Conservation (phyloP, 2,113 vertebrate genomes). For the Tetrax tetrax region DNA sequence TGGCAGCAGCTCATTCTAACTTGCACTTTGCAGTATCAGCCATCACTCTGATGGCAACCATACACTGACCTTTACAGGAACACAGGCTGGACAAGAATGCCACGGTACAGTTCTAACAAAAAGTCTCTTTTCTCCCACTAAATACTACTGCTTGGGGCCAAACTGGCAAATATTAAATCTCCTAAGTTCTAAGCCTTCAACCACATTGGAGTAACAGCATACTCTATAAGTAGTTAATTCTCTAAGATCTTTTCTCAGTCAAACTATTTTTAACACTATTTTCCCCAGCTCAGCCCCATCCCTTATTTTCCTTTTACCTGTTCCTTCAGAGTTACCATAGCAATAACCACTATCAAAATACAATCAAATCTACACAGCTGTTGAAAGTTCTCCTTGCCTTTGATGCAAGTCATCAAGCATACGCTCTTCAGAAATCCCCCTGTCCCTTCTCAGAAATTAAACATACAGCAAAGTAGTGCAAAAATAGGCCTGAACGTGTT, state of each 20-base stretch:
- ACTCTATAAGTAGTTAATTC: constrained; percentile 8
- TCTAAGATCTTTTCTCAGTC: not conserved
- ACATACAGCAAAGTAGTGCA: not conserved
- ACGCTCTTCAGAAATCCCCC: not conserved
- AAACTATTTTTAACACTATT: constrained; percentile 17
- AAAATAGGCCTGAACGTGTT: not conserved
- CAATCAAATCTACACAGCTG: not conserved
- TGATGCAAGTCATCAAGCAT: not conserved
- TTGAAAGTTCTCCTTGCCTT: not conserved
- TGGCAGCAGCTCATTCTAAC: not conserved
- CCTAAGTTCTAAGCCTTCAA: constrained; percentile 25
- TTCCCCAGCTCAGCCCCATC: not conserved
- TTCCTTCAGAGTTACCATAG: constrained; percentile 44
- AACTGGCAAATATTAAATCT: not conserved
- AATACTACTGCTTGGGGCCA: constrained; percentile 46
- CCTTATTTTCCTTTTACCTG: not conserved
- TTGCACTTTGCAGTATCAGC: not conserved
- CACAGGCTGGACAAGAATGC: not conserved
- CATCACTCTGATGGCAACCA: not conserved
- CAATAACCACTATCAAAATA: not conserved
- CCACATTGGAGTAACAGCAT: not conserved
- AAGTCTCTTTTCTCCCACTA: not conserved
- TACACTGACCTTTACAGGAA: not conserved
- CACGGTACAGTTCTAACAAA: not conserved
- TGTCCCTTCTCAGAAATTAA: not conserved